Conservation (phyloP, 1,140 invertebrate genomes). For the Hyposmocoma kahamanoa region DNA sequence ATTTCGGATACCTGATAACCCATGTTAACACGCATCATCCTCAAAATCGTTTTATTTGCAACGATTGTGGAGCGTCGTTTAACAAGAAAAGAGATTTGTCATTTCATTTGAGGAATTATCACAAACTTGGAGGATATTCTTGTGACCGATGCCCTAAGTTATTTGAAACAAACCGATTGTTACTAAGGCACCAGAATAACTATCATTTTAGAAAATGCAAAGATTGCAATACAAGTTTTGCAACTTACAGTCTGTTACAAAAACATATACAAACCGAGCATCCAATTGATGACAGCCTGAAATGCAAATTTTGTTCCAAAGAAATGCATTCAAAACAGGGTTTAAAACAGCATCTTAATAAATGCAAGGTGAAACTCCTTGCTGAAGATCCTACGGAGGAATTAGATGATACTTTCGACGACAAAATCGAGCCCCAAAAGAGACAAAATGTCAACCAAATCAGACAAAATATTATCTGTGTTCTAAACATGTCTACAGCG, state of each 20-base stretch:
- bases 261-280: conserved; percentile 45
- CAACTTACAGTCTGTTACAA: conserved; percentile 27
- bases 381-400: conserved; percentile 10
- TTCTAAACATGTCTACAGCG: conserved; percentile 57
- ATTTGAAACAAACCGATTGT: conserved; percentile 24
- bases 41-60: conserved; percentile 42
- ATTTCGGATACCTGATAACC: conserved; percentile 41
- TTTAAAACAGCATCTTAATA: conserved; percentile 35
- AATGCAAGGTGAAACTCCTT: conserved; percentile 33
- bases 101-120: conserved; percentile 38
- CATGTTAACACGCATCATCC: conserved; percentile 51
- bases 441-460: conserved; percentile 42
- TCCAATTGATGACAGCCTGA: conserved; percentile 25
- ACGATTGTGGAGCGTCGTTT: conserved; percentile 43
- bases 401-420: neutral
- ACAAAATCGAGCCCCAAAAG: conserved; percentile 30
- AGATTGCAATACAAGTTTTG: conserved; percentile 27
- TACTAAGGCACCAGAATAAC: conserved; percentile 37
- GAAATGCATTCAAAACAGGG: conserved; percentile 38
- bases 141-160: conserved; percentile 38
- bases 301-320: conserved; percentile 42
- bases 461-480: conserved; percentile 45
- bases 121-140: conserved; percentile 36
- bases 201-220: conserved; percentile 44
- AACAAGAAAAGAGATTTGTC: conserved; percentile 46